Percentiles rank a stretch among this genome's conserved stretches.
phyloP scores from a whole-genome alignment of 2,113 vertebrate species.

The Cercopithecus mona region DNA sequence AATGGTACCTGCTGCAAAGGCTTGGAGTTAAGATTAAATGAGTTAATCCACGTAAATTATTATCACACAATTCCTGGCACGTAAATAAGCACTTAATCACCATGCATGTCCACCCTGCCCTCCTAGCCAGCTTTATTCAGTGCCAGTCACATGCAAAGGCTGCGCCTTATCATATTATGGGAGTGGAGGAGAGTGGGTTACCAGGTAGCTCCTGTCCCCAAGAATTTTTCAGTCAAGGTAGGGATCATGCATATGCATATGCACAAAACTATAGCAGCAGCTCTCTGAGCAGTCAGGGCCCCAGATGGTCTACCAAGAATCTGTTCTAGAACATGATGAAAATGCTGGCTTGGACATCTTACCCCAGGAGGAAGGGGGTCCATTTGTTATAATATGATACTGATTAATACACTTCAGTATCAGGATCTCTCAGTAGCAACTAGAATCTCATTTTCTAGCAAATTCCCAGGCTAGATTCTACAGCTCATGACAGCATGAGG shows the following conservation, averaged over 20 bases:
- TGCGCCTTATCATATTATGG: neutral
- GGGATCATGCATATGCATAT: too few relatives aligned
- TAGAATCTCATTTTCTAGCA: neutral
- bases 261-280: neutral
- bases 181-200: neutral
- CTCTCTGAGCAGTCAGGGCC: neutral
- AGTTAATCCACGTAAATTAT: neutral
- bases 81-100: neutral
- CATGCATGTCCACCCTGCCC: neutral
- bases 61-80: neutral
- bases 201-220: neutral
- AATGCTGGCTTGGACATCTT: neutral
- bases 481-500: neutral
- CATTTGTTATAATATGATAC: neutral
- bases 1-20: neutral
- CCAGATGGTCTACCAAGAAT: neutral
- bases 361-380: neutral
- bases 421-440: neutral
- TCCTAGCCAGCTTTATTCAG: neutral
- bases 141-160: neutral
- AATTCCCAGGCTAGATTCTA: neutral
- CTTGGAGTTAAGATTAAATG: neutral
- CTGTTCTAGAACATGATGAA: neutral
- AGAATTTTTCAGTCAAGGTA: neutral
- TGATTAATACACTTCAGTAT: neutral